Evolutionary conservation across 2,888 invertebrate species (phyloP).

Genomic region (Rhimphoctona megacephalus): DNA sequence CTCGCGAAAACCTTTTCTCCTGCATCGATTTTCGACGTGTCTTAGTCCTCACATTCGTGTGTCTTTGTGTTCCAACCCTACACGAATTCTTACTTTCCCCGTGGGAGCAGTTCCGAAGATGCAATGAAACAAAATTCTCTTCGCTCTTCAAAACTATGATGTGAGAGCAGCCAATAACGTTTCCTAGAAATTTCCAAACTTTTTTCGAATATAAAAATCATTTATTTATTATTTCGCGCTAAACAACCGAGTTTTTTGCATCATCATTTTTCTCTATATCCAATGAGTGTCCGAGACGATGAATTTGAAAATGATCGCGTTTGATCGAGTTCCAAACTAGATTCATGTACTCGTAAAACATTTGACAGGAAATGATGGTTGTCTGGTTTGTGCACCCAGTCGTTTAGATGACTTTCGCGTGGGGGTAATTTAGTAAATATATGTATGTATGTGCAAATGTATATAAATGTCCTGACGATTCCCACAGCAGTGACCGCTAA

Average conservation of each 20-base stretch:
- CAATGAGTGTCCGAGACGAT: too few relatives aligned
- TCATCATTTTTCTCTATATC: neutral
- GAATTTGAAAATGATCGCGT: neutral
- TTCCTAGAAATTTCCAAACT: too few relatives aligned
- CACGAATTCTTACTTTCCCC: slow-evolving; percentile 23
- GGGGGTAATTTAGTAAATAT: neutral
- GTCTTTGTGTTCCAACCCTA: slow-evolving; percentile 17
- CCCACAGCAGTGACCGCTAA: slow-evolving; percentile 68
- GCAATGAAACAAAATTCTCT: neutral
- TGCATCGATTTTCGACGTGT: slow-evolving; percentile 47
- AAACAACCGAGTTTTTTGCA: neutral
- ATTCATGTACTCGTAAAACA: neutral
- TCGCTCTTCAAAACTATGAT: neutral
- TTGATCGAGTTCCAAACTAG: neutral
- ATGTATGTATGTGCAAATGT: neutral
- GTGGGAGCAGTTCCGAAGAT: neutral
- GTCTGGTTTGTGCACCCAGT: slow-evolving; percentile 35
- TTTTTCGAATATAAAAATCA: neutral
- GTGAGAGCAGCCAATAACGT: neutral
- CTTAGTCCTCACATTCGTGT: neutral
- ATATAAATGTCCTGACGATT: slow-evolving; percentile 41
- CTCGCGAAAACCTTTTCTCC: slow-evolving; percentile 42
- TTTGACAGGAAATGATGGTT: slow-evolving; percentile 17
- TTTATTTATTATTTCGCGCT: neutral
- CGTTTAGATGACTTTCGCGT: slow-evolving; percentile 11